Base-by-base conservation (phyloP, 1,140 invertebrate genomes). In the Nilaparvata lugens region DNA sequence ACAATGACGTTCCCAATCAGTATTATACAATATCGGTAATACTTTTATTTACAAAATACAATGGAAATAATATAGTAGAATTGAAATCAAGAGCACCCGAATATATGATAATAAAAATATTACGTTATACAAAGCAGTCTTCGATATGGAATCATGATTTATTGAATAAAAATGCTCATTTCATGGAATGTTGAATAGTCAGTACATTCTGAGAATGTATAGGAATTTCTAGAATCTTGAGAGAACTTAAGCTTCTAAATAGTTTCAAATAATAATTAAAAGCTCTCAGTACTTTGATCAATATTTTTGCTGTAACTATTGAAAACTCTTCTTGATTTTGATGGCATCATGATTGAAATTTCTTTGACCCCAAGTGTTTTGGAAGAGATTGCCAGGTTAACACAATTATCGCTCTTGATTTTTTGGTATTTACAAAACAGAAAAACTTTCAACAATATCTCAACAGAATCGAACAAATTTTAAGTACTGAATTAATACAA, bases 121-220 rank as follows among this genome's bases (percentile, higher is more conserved):
- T 18, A 52, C 45, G 19, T 52, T 53, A 60, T 23, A 28, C 58
- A 28, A 52, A 60, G 58, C 58, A 60, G 58, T 60, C 58, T 60
- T 60, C 45, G 6, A 35, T 18, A 52, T 60, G 58, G 58, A 60
- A 60, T 60, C n/a, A 53, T 31, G 16, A 23, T 19, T 40, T 28
- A 45, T 7, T 14, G 40, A 18, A 45, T 40, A 58, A 45, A 35
- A 35, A 35, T 35, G 3, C 31, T 35, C 24, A 25, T 58, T 25
- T 18, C 2, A 45, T 40, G 55, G 55, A 56, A 56, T 24, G 18
- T 54, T 40, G 54, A 40, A 40, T 38, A 38, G 52, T 58, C 42
- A 58, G 31, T 57, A 57, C 54, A n/a, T 25, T 9, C 31, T 35
- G 31, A 35, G 31, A 35, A 35, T 35, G 31, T 9, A 11, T 11